Evolutionary conservation across 2,888 invertebrate species (phyloP).

Genomic region (Hipparchia semele): DNA sequence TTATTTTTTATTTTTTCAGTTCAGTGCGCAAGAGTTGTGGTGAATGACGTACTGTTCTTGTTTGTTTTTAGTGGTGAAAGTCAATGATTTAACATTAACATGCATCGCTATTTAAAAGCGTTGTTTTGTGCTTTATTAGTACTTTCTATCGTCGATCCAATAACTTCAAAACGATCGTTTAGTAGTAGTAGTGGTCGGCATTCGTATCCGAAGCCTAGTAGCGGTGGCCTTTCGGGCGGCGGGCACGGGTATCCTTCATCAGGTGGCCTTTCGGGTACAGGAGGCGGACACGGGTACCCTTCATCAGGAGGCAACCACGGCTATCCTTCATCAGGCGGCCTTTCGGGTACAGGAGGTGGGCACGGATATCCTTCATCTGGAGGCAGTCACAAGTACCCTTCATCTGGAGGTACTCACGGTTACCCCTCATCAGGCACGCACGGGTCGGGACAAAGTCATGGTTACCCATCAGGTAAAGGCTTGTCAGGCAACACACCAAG

Average conservation of each 20-base stretch:
- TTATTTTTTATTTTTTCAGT: conserved; percentile 28
- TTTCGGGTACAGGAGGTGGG: conserved; percentile 47
- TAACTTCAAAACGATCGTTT: conserved; percentile 46
- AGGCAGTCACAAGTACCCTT: conserved; percentile 48
- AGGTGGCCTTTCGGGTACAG: too few species aligned
- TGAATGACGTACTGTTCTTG: conserved; percentile 18
- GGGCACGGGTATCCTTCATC: conserved; percentile 41
- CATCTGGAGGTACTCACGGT: conserved; percentile 41
- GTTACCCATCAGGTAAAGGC: conserved; percentile 47
- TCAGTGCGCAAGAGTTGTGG: conserved; percentile 46
- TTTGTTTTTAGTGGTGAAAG: conserved; percentile 12
- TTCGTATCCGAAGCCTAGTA: conserved; percentile 47
- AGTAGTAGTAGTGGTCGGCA: conserved; percentile 48
- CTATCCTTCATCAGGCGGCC: conserved; percentile 54
- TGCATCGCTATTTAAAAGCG: conserved; percentile 48
- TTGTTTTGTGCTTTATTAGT: conserved; percentile 58
- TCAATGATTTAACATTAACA: conserved; percentile 37
- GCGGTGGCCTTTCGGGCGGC: conserved; percentile 49
- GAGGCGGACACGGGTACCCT: conserved; percentile 44
- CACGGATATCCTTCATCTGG: conserved; percentile 38
- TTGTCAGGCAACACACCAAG: conserved; percentile 45
- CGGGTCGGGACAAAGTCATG: conserved; percentile 30
- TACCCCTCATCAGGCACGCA: conserved; percentile 38
- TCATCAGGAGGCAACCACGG: conserved; percentile 41
- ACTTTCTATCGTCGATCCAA: conserved; percentile 50